phyloP scores from a whole-genome alignment of 2,797 vertebrate genomes.

The Coranthus polyacanthus region DNA sequence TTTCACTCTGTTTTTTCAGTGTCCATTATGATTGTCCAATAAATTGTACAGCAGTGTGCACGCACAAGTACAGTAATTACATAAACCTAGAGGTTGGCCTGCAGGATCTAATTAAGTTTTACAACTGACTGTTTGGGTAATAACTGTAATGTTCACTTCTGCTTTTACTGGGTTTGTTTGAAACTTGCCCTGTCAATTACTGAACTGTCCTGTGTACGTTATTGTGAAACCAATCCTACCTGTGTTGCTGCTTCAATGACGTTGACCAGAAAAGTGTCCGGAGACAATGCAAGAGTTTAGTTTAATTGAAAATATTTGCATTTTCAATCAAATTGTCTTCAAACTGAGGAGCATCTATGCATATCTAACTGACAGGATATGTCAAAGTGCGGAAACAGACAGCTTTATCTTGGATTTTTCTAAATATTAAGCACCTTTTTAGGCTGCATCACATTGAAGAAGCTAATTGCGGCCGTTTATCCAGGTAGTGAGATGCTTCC shows the following conservation, averaged over 20 bases:
- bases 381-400: no score
- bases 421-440: constrained; percentile 1
- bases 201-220: not conserved
- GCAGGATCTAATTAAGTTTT: constrained; percentile 11
- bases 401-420: no score
- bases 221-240: not conserved
- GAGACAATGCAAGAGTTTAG: no score
- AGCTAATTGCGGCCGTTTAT: not conserved
- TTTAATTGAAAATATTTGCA: not conserved
- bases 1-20: no score
- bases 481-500: constrained; percentile 24
- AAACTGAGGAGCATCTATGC: no score
- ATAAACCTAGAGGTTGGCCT: not conserved
- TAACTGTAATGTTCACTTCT: not conserved
- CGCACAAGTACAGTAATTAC: not conserved
- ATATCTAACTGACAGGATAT: no score
- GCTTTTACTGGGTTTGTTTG: not conserved
- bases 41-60: constrained; percentile 1
- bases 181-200: constrained; percentile 3
- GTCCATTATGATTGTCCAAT: not conserved
- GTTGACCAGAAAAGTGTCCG: not conserved
- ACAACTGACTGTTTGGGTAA: not conserved
- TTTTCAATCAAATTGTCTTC: no score
- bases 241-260: not conserved
- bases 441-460: not conserved